Evolutionary conservation across 1,140 invertebrate genomes (phyloP), one percentile per base, ranked within the genome.

Genomic region (Bursaphelenchus mucronatus): DNA sequence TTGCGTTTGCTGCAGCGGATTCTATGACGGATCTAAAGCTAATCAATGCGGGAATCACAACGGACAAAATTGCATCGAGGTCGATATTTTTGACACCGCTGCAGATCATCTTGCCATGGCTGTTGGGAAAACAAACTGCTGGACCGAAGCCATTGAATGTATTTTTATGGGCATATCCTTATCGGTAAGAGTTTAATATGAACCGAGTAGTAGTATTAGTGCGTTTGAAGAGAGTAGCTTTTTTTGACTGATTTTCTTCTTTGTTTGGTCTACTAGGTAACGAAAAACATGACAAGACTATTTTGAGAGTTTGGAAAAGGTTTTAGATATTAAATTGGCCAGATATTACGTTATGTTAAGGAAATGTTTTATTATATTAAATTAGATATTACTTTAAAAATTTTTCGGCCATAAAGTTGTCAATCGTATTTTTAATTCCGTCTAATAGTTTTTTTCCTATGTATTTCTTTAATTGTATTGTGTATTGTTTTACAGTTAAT

Each of bases 1-100:
- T 96, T 71, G 92, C 91, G 15, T 98, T 97, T 85, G 89, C 91
- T 58, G 91, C 94, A n/a, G 88, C 90, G 68, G 96, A 99, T 85
- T 87, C 90, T 40, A 90, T 97, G 0, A 94, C 94, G 17, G 89
- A 89, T 41, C 85, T 99, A 55, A 98, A 98, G 84, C 46, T 71
- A 44, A 71, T 71, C 40, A 63, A 61, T 45, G 68, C 55, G 0
- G 95, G 96, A 39, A 89, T 99, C 50, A 91, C 92, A 0, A 95
- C 94, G 80, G 94, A 97, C 81, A 89, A 91, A 68, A 83, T 99
- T 53, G 95, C 94, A 0, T 82, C 97, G 47, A 84, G 98, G 75
- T 83, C 82, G 43, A 64, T 78, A 15, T 78, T 78, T 30, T 58
- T 78, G 9, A 80, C 76, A 3, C 76, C 76, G 21, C 89, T 99